A percentile compares a stretch with the other conserved stretches of the same genome.
These are phyloP conservation scores for Procambarus virginalis DNA, from an alignment of 1,140 invertebrate species.

Conservation along the genomic window DNA sequence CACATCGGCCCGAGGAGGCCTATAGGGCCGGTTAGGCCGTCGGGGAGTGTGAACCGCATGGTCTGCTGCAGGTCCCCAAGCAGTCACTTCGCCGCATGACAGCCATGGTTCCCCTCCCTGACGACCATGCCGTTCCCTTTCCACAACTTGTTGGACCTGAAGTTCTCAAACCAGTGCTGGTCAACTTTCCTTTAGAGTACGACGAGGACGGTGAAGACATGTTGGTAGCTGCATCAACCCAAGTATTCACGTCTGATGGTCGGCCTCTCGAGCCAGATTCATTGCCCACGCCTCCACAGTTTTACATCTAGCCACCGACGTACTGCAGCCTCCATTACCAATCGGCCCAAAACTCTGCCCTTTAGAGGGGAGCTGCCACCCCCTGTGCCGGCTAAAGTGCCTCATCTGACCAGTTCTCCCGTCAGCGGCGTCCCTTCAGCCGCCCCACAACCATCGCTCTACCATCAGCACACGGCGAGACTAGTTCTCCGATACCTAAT, in stretches of 20 bases:
- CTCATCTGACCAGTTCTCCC: constrained; percentile 63
- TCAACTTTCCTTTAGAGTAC: constrained; percentile 81
- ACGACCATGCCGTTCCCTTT: constrained; percentile 36
- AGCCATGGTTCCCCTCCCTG: constrained; percentile 78
- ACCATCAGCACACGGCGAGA: neutral
- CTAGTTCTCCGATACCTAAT: neutral
- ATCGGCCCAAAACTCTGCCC: constrained; percentile 80
- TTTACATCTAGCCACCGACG: constrained; percentile 71
- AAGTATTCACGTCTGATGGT: constrained; percentile 78
- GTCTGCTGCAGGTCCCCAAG: neutral
- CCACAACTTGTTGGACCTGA: constrained; percentile 42
- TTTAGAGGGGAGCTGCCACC: constrained; percentile 84
- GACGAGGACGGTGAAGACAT: constrained; percentile 66
- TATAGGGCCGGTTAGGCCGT: neutral
- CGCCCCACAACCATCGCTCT: constrained; percentile 15
- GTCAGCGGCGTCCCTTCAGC: constrained; percentile 24
- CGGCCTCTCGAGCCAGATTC: constrained; percentile 79
- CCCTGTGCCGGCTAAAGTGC: constrained; percentile 73
- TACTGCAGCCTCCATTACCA: constrained; percentile 29
- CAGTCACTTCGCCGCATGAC: constrained; percentile 19
- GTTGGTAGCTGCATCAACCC: constrained; percentile 30
- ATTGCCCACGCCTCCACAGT: constrained; percentile 78
- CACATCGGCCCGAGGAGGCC: neutral
- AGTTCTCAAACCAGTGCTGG: constrained; percentile 82
- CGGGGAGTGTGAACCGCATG: constrained; percentile 33